A percentile compares a stretch with the other conserved stretches of the same genome.
Conservation (phyloP, 2,797 vertebrate species). For the Lates japonicus region DNA sequence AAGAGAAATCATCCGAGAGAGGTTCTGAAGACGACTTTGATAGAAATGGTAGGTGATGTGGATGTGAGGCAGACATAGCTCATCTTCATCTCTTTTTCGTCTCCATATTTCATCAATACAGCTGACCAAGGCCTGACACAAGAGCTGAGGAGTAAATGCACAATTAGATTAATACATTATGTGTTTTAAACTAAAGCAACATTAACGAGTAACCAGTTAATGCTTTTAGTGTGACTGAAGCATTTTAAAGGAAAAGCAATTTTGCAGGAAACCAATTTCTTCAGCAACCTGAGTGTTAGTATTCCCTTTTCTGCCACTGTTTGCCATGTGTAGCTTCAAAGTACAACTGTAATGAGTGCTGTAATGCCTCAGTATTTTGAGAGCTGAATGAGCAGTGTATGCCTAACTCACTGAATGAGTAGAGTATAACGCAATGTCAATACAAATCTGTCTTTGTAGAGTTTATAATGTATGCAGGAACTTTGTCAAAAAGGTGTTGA, state of each 20-base stretch:
- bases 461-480: too few species aligned
- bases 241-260: neutral
- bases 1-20: constrained; percentile 55
- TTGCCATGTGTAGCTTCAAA: too few species aligned
- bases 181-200: neutral
- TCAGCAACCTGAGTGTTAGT: too few species aligned
- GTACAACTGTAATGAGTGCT: too few species aligned
- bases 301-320: too few species aligned
- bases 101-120: constrained; percentile 43
- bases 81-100: constrained; percentile 17
- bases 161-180: neutral
- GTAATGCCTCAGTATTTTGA: neutral
- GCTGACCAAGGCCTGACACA: constrained; percentile 51
- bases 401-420: too few species aligned
- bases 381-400: neutral
- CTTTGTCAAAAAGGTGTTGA: neutral
- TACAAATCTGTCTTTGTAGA: too few species aligned
- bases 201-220: neutral
- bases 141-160: constrained; percentile 45
- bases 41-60: constrained; percentile 49
- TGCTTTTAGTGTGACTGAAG: neutral
- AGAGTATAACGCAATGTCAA: too few species aligned
- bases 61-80: constrained; percentile 42
- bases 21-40: constrained; percentile 79
- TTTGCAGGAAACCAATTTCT: too few species aligned